Conservation (phyloP, 2,888 invertebrate genomes). For the Pandemis cinnamomeana region DNA sequence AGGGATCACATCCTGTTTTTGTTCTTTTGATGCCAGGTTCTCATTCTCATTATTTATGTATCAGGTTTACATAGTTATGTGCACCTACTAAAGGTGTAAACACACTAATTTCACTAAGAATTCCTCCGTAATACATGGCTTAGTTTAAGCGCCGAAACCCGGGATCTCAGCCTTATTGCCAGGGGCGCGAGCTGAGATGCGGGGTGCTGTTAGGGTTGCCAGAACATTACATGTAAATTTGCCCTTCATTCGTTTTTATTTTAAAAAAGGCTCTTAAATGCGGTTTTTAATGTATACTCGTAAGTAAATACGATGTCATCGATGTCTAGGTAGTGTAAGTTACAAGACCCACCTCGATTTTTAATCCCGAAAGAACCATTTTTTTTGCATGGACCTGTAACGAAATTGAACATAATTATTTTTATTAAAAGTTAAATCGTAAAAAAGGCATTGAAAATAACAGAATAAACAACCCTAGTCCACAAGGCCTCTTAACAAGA, state of each 20-base stretch:
- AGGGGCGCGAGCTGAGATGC: conserved; percentile 49
- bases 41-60: no score
- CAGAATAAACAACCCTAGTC: conserved; percentile 32
- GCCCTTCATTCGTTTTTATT: no score
- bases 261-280: no score
- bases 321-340: no score
- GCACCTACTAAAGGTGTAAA: conserved; percentile 32
- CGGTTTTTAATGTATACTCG: no score
- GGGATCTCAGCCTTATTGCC: conserved; percentile 80
- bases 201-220: conserved; percentile 50
- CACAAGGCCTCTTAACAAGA: conserved; percentile 80
- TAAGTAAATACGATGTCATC: no score
- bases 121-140: conserved; percentile 72
- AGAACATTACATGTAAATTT: neutral
- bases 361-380: no score
- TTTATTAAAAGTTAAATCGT: neutral
- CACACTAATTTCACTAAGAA: conserved; percentile 65
- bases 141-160: conserved; percentile 79
- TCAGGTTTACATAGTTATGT: neutral
- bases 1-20: no score
- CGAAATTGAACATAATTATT: neutral
- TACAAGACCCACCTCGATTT: no score
- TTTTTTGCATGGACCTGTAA: no score
- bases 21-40: no score
- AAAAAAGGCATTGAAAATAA: neutral